Base-by-base conservation (phyloP, 2,113 vertebrate genomes). In the Chamaea fasciata region DNA sequence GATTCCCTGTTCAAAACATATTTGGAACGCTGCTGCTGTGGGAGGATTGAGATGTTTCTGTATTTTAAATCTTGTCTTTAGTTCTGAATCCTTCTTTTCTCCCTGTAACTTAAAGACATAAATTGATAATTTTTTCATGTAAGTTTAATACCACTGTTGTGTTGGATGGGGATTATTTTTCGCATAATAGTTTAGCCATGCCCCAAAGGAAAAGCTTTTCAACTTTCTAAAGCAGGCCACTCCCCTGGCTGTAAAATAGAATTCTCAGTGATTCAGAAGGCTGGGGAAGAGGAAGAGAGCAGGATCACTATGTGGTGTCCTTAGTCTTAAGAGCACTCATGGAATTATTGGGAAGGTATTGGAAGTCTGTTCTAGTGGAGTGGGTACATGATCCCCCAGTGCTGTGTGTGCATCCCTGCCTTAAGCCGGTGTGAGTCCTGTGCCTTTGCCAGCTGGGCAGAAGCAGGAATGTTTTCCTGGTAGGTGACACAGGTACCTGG, bases 41-140 rank as follows among this genome's bases (percentile, higher is more conserved):
- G 44, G 30, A 82, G 39, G 30, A 56, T 37, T 49, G 30, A 24
- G 0, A 21, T 42, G 19, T 4, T 56, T 67, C 19, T 35, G 3
- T 70, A 22, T 64, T 94, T 78, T 70, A 76, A 9, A 27, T 65
- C 7, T 49, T 0, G 0, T 30, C 28, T 70, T 64, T 37, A n/a
- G 13, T 78, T 65, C 15, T 11, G 30, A 59, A 42, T 62, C 19
- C 3, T 4, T 84, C 6, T 39, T 73, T 87, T 47, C 9, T 91
- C 4, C 4, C 13, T 62, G 19, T 53, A 47, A 65, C 16, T 78
- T 90, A 17, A 80, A 74, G 92, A 10, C 26, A 44, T 6, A 21
- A 11, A 5, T 47, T 77, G 30, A 0, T 5, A 24, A 7, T 73
- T 73, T 62, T 64, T 23, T 90, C 20, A 27, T 7, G 0, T 20